A percentile compares a stretch with the other conserved stretches of the same genome.
These are phyloP conservation scores for Butorides virescens DNA, from an alignment of 2,113 vertebrate genomes.

Conservation along the genomic window DNA sequence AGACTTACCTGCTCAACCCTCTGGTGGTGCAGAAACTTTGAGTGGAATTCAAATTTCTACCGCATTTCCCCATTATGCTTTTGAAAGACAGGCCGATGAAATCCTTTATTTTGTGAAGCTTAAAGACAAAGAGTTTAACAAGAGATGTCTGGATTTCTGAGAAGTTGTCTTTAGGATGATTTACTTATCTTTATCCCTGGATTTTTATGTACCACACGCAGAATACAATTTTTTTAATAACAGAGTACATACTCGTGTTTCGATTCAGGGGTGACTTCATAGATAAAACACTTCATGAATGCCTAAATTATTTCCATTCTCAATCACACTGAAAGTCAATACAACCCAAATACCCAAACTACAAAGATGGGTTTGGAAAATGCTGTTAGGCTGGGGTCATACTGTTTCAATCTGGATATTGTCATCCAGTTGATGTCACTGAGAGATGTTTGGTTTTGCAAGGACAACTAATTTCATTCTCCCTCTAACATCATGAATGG, in stretches of 20 bases:
- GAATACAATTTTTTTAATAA: background rate
- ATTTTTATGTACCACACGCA: background rate
- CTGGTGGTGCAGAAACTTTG: background rate
- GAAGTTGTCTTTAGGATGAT: background rate
- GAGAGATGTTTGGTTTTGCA: background rate
- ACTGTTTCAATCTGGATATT: background rate
- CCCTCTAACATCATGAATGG: background rate
- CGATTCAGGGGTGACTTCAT: background rate
- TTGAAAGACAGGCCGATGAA: rapidly evolving
- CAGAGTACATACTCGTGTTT: background rate
- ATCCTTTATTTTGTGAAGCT: background rate
- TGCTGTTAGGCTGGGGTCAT: background rate
- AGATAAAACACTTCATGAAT: background rate
- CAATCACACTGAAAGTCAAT: background rate
- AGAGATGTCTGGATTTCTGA: background rate
- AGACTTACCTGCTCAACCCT: background rate
- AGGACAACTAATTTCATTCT: background rate
- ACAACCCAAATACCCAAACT: background rate
- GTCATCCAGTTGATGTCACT: background rate
- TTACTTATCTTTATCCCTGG: background rate
- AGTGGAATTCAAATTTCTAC: background rate
- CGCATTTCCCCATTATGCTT: background rate
- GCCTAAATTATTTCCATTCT: background rate
- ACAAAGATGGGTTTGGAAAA: background rate
- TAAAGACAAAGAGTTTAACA: background rate